Conservation (phyloP, 2,113 vertebrate species). For the Heterotilapia buettikoferi region DNA sequence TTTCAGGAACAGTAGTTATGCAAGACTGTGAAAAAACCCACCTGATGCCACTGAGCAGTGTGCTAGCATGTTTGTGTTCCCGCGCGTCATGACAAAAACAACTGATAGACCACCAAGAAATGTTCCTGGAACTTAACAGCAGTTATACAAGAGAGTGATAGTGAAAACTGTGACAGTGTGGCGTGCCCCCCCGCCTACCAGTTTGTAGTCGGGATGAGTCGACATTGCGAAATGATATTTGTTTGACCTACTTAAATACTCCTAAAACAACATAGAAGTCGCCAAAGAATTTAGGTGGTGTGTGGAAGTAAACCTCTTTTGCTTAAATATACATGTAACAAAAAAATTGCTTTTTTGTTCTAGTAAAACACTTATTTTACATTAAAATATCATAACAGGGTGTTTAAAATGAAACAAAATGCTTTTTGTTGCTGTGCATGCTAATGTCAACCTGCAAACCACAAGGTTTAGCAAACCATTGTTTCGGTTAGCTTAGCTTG, state of each 20-base stretch:
- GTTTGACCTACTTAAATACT: neutral
- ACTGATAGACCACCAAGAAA: neutral
- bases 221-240: neutral
- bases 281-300: neutral
- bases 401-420: neutral
- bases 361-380: neutral
- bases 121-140: neutral
- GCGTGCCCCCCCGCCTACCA: neutral
- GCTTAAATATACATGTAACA: neutral
- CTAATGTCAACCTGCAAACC: neutral
- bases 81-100: constrained; percentile 10
- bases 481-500: neutral
- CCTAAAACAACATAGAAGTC: neutral
- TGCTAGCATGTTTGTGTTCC: neutral
- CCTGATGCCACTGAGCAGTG: neutral
- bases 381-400: neutral
- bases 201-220: neutral
- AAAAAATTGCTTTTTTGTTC: neutral
- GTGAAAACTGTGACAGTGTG: neutral
- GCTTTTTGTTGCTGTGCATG: neutral
- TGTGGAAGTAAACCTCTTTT: accelerated
- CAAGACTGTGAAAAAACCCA: constrained; percentile 26
- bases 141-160: constrained; percentile 21
- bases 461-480: neutral
- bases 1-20: neutral